Conservation (phyloP, 2,113 vertebrate genomes). For the Triplophysa tibetana region DNA sequence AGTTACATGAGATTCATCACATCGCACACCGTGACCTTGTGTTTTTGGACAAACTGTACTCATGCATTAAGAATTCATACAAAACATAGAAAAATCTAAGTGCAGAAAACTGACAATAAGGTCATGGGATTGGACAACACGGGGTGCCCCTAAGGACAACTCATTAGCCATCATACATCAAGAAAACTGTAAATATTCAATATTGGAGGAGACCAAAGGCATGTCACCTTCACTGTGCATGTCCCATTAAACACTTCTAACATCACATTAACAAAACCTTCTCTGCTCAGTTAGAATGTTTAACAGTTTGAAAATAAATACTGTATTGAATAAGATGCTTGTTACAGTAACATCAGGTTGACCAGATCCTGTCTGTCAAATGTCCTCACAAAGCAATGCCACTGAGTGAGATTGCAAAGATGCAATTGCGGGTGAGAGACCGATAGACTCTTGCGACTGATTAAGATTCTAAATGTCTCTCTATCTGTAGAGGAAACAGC, state of each 20-base stretch:
- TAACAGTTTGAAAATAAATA: background rate
- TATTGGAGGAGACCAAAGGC: too few species aligned
- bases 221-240: too few species aligned
- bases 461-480: conserved; percentile 16
- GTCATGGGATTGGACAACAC: too few species aligned
- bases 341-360: background rate
- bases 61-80: background rate
- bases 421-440: conserved; percentile 1
- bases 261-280: background rate
- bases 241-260: background rate
- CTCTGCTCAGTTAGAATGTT: background rate
- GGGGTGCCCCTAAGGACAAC: too few species aligned
- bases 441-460: conserved; percentile 6
- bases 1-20: background rate
- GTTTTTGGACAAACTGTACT: background rate
- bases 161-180: too few species aligned
- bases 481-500: conserved; percentile 32
- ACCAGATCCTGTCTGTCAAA: conserved; percentile 9
- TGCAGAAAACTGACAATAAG: too few species aligned
- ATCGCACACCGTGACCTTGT: conserved; percentile 16
- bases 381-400: background rate
- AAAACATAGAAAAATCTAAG: background rate
- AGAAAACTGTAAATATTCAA: too few species aligned
- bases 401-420: background rate
- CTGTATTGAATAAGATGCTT: background rate